Evolutionary conservation across 1,140 invertebrate genomes (phyloP), one percentile per base, ranked within the genome.

Genomic region (Bombus picipes): DNA sequence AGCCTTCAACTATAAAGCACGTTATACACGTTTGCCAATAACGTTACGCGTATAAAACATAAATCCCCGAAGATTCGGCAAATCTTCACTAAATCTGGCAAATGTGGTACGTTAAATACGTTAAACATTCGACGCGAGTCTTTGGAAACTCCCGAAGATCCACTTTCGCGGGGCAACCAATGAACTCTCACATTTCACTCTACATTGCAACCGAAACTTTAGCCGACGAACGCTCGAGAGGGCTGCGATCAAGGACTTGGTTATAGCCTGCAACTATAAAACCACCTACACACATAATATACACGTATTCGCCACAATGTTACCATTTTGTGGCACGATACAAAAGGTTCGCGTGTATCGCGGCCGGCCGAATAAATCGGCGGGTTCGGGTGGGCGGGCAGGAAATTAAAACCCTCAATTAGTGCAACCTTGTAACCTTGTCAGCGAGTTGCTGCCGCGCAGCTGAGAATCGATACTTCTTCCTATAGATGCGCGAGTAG

Each of bases 391-490:
- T 57, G 85, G 88, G 82, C 68, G 75, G 77, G 76, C 90, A 88
- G 87, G 87, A 92, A 92, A 92, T 92, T 92, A 92, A 92, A 92
- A 92, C 75, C 78, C 77, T 85, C 85, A 90, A 92, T 92, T 92
- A 92, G 88, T 47, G 81, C 89, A 92, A 91, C 91, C 92, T 92
- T 92, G 90, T 88, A 91, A 92, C 87, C 91, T 88, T 91, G 89
- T 92, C 91, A 89, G 88, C 86, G 79, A 87, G 87, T 91, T 92
- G 80, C 92, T 89, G 75, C 83, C 88, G 72, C 83, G 65, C 72
- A 70, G 59, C 59, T 62, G 79, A 84, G 85, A 90, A 92, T 92
- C 91, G 91, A 91, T 91, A 92, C 73, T 53, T 70, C 65, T 66
- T 65, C 39, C 70, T 86, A 87, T 87, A 89, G 85, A 87, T 73